Evolutionary conservation across 1,140 invertebrate genomes (phyloP), one percentile per base, ranked within the genome.

Genomic region (Littorina saxatilis): DNA sequence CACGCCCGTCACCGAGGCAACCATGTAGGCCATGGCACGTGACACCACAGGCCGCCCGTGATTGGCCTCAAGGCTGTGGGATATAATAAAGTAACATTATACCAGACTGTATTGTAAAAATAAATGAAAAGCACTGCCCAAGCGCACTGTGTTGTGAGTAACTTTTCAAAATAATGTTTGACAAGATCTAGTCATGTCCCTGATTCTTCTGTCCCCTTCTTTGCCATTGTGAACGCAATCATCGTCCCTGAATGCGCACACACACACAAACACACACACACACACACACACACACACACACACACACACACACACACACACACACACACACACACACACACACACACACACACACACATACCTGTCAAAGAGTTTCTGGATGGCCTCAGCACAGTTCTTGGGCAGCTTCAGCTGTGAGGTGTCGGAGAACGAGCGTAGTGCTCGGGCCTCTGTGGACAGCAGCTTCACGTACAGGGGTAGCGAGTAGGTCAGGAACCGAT

Each of bases 11-110:
- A 79, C 79, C 11, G 90, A 91, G 23, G 89, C 87, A n/a, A 87
- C 88, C 43, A 91, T 72, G 83, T 99, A 90, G 97, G 97, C 85
- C 96, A 96, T 1, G 95, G 96, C 91, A 96, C 97, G 77, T 0
- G 84, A 82, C 20, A 92, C 87, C 5, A 91, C 73, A 0, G 84
- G 37, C 23, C 81, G 55, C 0, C 91, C 91, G 78, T 91, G 85
- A 9, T 79, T 86, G 37, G 39, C 76, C 80, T 92, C 90, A n/a
- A 92, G 84, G 17, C 73, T 76, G 68, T 63, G 43, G 17, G 17
- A 47, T 17, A 47, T 47, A 47, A 47, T 47, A 47, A 47, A 47
- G 17, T n/a, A n/a, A n/a, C n/a, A n/a, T n/a, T n/a, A n/a, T n/a
- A n/a, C n/a, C n/a, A n/a, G n/a, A n/a, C n/a, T n/a, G n/a, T n/a